Evolutionary conservation across 2,113 vertebrate species (phyloP).

Genomic region (Rhabdornis inornatus): DNA sequence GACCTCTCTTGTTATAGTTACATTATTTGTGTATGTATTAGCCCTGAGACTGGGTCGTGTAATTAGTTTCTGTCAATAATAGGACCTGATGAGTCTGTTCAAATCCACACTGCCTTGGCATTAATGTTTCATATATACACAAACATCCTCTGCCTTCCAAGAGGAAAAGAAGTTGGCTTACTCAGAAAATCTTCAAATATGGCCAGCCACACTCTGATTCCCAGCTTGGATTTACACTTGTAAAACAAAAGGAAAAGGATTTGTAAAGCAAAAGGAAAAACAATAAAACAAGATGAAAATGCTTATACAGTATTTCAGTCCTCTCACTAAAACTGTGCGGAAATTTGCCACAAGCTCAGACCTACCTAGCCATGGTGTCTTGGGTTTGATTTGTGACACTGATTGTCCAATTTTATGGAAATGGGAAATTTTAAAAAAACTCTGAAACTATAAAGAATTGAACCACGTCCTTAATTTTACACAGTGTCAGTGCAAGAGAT

Average conservation of each 20-base stretch:
- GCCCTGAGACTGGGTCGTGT: not conserved
- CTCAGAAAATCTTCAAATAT: not conserved
- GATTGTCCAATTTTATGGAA: conserved; percentile 2
- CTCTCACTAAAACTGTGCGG: not conserved
- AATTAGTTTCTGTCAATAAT: conserved; percentile 19
- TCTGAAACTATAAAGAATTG: conserved; percentile 42
- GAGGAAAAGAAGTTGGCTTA: not conserved
- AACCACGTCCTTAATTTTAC: conserved; percentile 46
- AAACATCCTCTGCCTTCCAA: not conserved
- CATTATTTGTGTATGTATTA: conserved; percentile 13
- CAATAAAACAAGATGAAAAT: not conserved
- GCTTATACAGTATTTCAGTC: not conserved
- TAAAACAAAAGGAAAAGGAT: not conserved
- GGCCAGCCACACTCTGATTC: not conserved
- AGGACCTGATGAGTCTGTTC: not conserved
- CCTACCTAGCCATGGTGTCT: not conserved
- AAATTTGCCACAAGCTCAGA: not conserved
- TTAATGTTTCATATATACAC: not conserved
- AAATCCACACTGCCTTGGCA: not conserved
- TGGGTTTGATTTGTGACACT: not conserved
- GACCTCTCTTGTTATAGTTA: not conserved
- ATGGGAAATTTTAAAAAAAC: conserved; percentile 17
- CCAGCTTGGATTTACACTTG: not conserved
- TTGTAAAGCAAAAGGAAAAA: not conserved
- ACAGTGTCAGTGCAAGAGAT: conserved; percentile 34